phyloP scores from a whole-genome alignment of 1,140 invertebrate species.

The Bombus sylvicola region DNA sequence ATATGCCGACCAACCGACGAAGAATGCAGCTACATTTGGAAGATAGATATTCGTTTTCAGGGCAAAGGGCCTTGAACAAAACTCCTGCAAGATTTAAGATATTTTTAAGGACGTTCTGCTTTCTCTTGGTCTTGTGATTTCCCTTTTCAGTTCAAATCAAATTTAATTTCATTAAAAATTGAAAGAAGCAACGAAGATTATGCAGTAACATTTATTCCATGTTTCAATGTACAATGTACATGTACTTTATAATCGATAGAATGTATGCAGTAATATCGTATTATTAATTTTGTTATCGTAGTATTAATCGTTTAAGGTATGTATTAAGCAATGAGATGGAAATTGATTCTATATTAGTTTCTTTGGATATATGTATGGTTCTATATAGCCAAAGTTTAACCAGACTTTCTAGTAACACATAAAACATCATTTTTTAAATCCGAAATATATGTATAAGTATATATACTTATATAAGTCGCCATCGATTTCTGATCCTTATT shows the following conservation, averaged over 20 bases:
- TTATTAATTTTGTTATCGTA: no score
- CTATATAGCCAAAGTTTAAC: background rate
- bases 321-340: background rate
- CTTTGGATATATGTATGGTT: background rate
- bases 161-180: no score
- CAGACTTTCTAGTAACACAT: no score
- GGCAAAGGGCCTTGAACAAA: slow-evolving; percentile 26
- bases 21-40: slow-evolving; percentile 39
- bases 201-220: no score
- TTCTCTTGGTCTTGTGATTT: background rate
- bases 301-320: background rate
- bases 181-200: no score
- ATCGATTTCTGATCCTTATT: no score
- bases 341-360: background rate
- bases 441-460: no score
- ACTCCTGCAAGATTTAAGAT: slow-evolving; percentile 44
- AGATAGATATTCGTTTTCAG: slow-evolving; percentile 51
- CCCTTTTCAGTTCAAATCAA: background rate
- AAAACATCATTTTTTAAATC: no score
- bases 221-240: no score
- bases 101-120: background rate
- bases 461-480: no score
- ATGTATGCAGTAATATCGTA: no score
- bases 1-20: slow-evolving; percentile 24
- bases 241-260: no score